Conservation (phyloP, 2,113 vertebrate genomes). For the Prunella himalayana region DNA sequence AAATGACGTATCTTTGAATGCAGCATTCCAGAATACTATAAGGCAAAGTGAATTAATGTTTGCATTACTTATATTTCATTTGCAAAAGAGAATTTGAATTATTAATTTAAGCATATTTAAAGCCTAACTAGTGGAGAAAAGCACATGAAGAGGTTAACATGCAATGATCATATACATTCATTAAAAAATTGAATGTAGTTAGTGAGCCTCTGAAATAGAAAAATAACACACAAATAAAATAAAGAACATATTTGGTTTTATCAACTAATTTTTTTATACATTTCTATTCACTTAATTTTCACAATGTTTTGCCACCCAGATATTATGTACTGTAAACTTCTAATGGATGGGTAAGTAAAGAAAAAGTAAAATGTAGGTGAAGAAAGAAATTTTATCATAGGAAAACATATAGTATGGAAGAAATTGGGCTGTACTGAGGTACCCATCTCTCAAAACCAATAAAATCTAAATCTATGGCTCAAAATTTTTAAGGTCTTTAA, state of each 20-base stretch:
- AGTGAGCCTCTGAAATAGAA: not conserved
- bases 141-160: not conserved
- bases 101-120: slow-evolving; percentile 15
- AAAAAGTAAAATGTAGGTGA: not conserved
- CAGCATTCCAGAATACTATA: not conserved
- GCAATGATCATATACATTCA: not conserved
- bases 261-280: not conserved
- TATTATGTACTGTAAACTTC: not conserved
- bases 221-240: not conserved
- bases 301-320: not conserved
- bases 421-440: not conserved
- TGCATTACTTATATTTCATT: slow-evolving; percentile 10
- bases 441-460: not conserved
- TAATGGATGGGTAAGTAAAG: not conserved
- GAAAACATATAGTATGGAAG: not conserved
- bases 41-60: slow-evolving; percentile 30
- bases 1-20: slow-evolving; percentile 38
- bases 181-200: not conserved
- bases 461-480: not conserved
- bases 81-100: not conserved
- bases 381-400: not conserved
- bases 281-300: not conserved
- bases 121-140: not conserved
- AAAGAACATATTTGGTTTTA: not conserved
- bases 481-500: not conserved